Percentiles rank a stretch among this genome's conserved stretches.
phyloP scores from a whole-genome alignment of 2,113 vertebrate genomes.

The Coregonus clupeaformis region DNA sequence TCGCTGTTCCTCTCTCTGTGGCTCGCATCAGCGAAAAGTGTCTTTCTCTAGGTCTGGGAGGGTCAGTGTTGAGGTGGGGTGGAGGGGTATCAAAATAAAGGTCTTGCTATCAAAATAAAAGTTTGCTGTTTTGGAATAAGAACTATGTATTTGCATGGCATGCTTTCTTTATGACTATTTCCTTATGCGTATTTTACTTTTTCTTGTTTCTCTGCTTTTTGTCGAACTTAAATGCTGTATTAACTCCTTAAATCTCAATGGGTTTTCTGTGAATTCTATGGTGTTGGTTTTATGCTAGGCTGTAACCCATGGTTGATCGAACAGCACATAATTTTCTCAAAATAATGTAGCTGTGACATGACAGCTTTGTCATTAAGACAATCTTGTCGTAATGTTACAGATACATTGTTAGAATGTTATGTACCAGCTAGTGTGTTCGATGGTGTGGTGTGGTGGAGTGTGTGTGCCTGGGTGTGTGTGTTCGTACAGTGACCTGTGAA shows the following conservation, averaged over 20 bases:
- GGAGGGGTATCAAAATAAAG: slow-evolving; percentile 14
- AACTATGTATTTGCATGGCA: slow-evolving; percentile 68
- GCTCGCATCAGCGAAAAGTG: background rate
- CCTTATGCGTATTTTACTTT: slow-evolving; percentile 43
- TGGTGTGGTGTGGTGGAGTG: slow-evolving; percentile 17
- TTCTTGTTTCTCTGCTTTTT: slow-evolving; percentile 46
- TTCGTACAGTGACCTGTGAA: background rate
- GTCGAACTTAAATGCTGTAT: slow-evolving; percentile 52
- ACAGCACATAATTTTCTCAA: slow-evolving; percentile 44
- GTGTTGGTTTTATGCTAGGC: slow-evolving; percentile 41
- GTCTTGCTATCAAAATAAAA: background rate
- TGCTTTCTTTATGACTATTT: slow-evolving; percentile 61
- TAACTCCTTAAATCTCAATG: background rate
- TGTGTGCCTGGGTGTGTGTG: background rate
- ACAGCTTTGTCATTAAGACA: background rate
- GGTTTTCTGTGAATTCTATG: slow-evolving; percentile 38
- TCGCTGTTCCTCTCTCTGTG: slow-evolving; percentile 40
- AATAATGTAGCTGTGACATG: slow-evolving; percentile 27
- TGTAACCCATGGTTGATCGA: slow-evolving; percentile 11
- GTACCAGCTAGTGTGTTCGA: slow-evolving; percentile 19
- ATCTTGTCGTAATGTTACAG: slow-evolving; percentile 43
- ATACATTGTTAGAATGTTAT: slow-evolving; percentile 32
- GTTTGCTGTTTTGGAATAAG: slow-evolving; percentile 31
- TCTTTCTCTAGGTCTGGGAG: background rate
- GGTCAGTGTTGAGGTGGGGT: slow-evolving; percentile 18